phyloP scores from a whole-genome alignment of 1,140 invertebrate genomes.

The Eubasilissa regina region DNA sequence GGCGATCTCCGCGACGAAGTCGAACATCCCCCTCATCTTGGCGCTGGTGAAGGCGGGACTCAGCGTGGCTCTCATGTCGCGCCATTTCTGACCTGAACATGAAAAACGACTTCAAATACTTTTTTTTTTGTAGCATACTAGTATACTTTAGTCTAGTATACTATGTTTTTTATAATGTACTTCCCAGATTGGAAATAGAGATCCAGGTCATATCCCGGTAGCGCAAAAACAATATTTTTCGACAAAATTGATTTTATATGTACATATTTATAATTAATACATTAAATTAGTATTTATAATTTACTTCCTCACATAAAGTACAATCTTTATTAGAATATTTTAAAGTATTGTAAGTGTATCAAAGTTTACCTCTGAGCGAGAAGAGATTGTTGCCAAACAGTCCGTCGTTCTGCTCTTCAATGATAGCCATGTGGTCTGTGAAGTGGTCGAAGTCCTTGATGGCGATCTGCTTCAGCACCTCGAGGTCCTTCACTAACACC shows the following conservation, averaged over 20 bases:
- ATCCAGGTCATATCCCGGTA: too few species aligned
- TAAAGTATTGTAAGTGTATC: background rate
- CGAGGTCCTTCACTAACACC: too few species aligned
- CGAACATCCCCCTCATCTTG: too few species aligned
- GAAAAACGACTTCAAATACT: background rate
- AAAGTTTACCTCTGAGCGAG: conserved; percentile 68
- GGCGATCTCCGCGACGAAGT: conserved; percentile 41
- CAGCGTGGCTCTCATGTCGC: conserved; percentile 65
- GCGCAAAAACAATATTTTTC: too few species aligned
- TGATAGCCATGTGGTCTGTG: conserved; percentile 70
- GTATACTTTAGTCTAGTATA: too few species aligned
- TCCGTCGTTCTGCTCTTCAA: conserved; percentile 70
- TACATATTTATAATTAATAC: background rate
- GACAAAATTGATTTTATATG: background rate
- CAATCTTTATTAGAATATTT: background rate
- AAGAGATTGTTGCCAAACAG: conserved; percentile 72
- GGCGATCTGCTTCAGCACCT: too few species aligned
- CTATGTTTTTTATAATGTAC: too few species aligned
- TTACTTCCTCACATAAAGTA: background rate
- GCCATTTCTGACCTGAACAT: conserved; percentile 63
- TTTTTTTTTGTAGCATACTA: too few species aligned
- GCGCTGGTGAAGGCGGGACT: too few species aligned
- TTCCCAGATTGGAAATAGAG: too few species aligned
- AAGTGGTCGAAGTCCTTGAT: conserved; percentile 80
- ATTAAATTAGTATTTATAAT: too few species aligned